Conservation (phyloP, 2,888 invertebrate species). For the Melanchra persicariae region DNA sequence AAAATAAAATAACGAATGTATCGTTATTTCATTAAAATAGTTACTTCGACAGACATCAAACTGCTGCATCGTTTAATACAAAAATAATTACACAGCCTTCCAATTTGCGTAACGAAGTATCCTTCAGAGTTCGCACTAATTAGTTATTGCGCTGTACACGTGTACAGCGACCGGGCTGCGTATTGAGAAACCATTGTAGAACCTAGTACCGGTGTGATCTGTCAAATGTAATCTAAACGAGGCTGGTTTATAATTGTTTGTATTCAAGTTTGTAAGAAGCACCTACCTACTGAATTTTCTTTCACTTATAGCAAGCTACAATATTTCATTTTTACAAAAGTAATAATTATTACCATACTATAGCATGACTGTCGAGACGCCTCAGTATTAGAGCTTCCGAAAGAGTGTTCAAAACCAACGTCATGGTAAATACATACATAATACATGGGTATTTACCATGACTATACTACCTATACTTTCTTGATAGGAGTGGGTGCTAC, state of each 20-base stretch:
- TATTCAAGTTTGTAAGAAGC: too few species aligned
- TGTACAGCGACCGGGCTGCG: not conserved
- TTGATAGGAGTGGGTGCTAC: too few species aligned
- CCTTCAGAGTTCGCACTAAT: conserved; percentile 28
- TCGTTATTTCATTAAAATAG: not conserved
- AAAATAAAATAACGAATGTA: not conserved
- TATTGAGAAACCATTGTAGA: not conserved
- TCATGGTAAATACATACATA: too few species aligned
- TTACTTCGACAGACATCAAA: not conserved
- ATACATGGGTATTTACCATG: too few species aligned
- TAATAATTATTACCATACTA: too few species aligned
- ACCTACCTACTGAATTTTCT: too few species aligned
- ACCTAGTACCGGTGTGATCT: not conserved
- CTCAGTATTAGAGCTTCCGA: too few species aligned
- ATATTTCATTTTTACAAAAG: too few species aligned
- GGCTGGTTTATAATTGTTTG: not conserved
- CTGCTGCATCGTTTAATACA: not conserved
- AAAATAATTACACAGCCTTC: conserved; percentile 22
- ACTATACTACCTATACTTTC: too few species aligned
- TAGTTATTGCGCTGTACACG: conserved; percentile 13
- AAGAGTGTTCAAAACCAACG: too few species aligned
- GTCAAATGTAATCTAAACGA: not conserved
- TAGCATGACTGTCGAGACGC: too few species aligned
- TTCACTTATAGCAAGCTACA: too few species aligned
- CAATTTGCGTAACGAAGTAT: conserved; percentile 28